Base-by-base conservation (phyloP, 2,113 vertebrate species). In the Albula goreensis region DNA sequence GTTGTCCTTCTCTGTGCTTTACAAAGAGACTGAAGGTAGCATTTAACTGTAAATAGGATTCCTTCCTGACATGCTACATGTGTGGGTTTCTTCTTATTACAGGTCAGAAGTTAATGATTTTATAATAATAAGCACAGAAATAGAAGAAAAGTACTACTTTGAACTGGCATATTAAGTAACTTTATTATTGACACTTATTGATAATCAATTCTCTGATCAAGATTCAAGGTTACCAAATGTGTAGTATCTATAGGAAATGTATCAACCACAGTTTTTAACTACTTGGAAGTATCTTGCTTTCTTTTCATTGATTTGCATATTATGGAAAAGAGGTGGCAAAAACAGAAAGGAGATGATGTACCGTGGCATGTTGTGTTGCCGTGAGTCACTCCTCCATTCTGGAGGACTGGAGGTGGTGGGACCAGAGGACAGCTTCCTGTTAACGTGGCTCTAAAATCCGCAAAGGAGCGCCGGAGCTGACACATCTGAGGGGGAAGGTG, bases 401-500 rank as follows among this genome's bases (percentile, higher is more conserved):
- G 60, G 60, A 13, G 22, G 60, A 63, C 22, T 66, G 60, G 15
- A 22, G 60, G 22, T 66, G 17, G 60, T 66, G 60, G 60, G 60
- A 66, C 60, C 60, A 19, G 60, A 66, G 60, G 60, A 66, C 60
- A 66, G 17, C 60, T 66, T 22, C 60, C 17, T 5, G 22, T 66
- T 66, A 66, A 66, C 22, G 60, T 19, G 22, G 60, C 50, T 49
- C 50, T 80, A 49, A 80, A 50, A 50, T 80, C 79, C 15, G 50
- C 79, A 9, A 8, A 12, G 79, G 19, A 50, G 41, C 22, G 50
- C 12, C 79, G 13, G 50, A 12, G 80, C 80, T 81, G 5, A 52
- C 50, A 81, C 49, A 19, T 81, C 50, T 25, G 49, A 11, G 49
- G 80, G 50, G 50, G 22, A 81, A 81, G 80, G 80, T 81, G 80